Evolutionary conservation across 2,797 vertebrate species (phyloP), one percentile per base, ranked within the genome.

Genomic region (Myotis daubentonii): DNA sequence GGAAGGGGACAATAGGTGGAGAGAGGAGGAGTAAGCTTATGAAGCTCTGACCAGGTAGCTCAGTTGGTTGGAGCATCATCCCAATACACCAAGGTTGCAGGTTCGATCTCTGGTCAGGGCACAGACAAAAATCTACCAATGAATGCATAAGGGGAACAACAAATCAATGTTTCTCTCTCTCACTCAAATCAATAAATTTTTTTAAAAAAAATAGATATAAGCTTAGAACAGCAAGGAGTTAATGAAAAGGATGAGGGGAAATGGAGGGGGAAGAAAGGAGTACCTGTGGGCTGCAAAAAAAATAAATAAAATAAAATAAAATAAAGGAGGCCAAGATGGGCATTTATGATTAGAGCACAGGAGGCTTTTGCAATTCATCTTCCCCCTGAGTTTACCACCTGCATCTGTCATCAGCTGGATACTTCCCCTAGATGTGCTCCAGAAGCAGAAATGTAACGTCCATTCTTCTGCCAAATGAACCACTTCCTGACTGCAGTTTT

Each of bases 191-290:
- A 68, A 68, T 36, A 36, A 33, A 2, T 68, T 66, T 66, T 38
- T 38, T 38, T 19, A 8, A 22, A 30, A 66, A 33, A 66, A 20
- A 68, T 19, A 66, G n/a, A 33, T 36, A 5, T 44, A 80, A 80
- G 51, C 20, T 80, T 80, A 5, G 23, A 81, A 28, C 20, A 82
- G 9, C 13, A 70, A 76, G n/a, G 10, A 79, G 9, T n/a, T 89
- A 28, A 20, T 33, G 41, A 11, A 68, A 55, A 23, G n/a, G 7
- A 11, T 2, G 4, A 82, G 19, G 19, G 3, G 7, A 92, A 76
- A 10, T 13, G 1, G 86, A 44, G 0, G 0, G 0, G 30, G 2
- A 79, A 66, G 10, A 13, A 83, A n/a, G 11, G 3, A 41, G 8
- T 11, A 6, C 8, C 8, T 23, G 1, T 47, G 25, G 47, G 30